Evolutionary conservation across 2,888 invertebrate species (phyloP).

Genomic region (Drosophila anceps): DNA sequence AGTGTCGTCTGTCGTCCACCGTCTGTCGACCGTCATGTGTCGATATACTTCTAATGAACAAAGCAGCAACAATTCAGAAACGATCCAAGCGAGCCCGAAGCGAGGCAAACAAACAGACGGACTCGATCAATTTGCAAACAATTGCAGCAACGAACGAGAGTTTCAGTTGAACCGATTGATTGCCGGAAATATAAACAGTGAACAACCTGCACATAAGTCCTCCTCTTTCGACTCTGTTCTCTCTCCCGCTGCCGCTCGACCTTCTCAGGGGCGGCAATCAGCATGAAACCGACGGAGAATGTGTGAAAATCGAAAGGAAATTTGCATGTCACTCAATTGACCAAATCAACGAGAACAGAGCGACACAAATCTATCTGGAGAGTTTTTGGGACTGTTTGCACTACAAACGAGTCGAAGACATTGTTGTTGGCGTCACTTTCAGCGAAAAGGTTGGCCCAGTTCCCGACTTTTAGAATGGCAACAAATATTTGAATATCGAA

Average conservation of each 20-base stretch:
- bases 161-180: conserved; percentile 68
- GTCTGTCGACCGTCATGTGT: conserved; percentile 6
- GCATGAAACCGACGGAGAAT: conserved; percentile 53
- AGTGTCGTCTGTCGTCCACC: background rate
- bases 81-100: conserved; percentile 35
- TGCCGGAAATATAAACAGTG: conserved; percentile 76
- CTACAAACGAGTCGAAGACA: conserved; percentile 58
- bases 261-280: conserved; percentile 59
- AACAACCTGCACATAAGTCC: conserved; percentile 55
- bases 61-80: conserved; percentile 30
- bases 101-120: conserved; percentile 42
- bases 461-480: conserved; percentile 57
- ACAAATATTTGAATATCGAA: conserved; percentile 69
- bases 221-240: conserved; percentile 28
- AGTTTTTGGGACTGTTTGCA: conserved; percentile 62
- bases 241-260: conserved; percentile 41
- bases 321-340: conserved; percentile 77
- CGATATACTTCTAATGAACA: conserved; percentile 58
- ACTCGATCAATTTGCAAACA: conserved; percentile 67
- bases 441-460: conserved; percentile 55
- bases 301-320: conserved; percentile 77
- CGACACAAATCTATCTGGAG: conserved; percentile 55
- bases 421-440: conserved; percentile 48
- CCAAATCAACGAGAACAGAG: conserved; percentile 52
- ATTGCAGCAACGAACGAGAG: conserved; percentile 62